Evolutionary conservation across 1,140 invertebrate genomes (phyloP).

Genomic region (Nephotettix cincticeps): DNA sequence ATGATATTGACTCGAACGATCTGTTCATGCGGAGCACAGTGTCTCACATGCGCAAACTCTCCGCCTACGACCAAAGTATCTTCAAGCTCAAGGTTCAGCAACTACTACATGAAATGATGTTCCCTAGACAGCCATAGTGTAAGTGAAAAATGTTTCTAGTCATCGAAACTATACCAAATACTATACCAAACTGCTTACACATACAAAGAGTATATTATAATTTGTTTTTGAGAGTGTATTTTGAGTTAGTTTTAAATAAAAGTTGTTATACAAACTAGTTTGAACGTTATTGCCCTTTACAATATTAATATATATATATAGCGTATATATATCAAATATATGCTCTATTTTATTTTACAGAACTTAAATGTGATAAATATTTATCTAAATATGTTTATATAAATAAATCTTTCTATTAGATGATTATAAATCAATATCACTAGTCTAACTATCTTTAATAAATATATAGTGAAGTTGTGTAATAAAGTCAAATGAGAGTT

Average conservation of each 20-base stretch:
- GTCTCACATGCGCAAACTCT: background rate
- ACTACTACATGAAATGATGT: constrained; percentile 8
- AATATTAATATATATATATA: no score
- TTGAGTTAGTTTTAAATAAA: background rate
- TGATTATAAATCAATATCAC: no score
- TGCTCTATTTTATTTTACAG: no score
- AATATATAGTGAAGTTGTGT: no score
- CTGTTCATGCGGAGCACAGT: constrained; percentile 2
- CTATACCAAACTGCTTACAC: background rate
- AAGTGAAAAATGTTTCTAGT: background rate
- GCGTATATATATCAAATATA: no score
- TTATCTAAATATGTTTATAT: no score
- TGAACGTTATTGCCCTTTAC: no score
- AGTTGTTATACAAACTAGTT: no score
- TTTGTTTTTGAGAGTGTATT: background rate
- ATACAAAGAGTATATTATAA: background rate
- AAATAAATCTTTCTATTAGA: no score
- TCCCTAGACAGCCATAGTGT: background rate
- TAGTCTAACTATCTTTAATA: no score
- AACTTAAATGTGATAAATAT: no score
- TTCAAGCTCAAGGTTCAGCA: constrained; percentile 15
- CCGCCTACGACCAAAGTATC: background rate
- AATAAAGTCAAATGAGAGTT: no score
- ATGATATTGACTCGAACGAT: background rate
- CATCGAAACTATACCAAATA: background rate